These are phyloP conservation scores for Scleropages formosus DNA, from an alignment of 2,797 vertebrate genomes.

Conservation along the genomic window DNA sequence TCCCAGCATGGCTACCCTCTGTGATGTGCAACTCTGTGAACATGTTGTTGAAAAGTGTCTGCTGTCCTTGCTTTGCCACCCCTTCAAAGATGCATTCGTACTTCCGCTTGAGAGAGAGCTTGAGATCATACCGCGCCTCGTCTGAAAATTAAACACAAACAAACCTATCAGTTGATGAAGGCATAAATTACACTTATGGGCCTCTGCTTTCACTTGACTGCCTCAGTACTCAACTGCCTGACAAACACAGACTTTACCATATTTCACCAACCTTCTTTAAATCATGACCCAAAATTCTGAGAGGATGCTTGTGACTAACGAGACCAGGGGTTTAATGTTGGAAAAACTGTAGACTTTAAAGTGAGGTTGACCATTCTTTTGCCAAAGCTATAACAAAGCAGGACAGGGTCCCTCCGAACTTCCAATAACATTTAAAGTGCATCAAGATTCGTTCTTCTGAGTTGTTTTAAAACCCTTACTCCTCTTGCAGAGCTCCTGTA, in stretches of 20 bases:
- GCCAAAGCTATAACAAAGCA: too few relatives aligned
- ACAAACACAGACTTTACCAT: not conserved
- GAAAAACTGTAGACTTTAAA: too few relatives aligned
- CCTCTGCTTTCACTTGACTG: not conserved
- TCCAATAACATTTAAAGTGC: too few relatives aligned
- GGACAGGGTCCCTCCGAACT: too few relatives aligned
- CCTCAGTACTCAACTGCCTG: not conserved
- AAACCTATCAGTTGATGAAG: too few relatives aligned
- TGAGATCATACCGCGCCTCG: conserved; percentile 61
- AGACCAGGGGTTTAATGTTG: too few relatives aligned
- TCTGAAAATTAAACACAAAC: conserved; percentile 51
- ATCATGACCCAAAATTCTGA: not conserved
- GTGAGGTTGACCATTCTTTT: too few relatives aligned
- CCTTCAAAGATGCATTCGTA: conserved; percentile 53
- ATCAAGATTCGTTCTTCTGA: too few relatives aligned
- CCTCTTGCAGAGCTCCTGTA: conserved; percentile 52
- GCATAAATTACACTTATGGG: too few relatives aligned
- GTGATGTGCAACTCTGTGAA: conserved; percentile 55
- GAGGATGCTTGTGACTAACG: too few relatives aligned
- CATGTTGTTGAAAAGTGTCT: conserved; percentile 48
- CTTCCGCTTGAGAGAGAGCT: conserved; percentile 51
- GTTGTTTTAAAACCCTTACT: conserved; percentile 52
- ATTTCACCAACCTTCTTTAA: not conserved
- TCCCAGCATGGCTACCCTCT: conserved; percentile 48
- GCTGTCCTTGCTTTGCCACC: conserved; percentile 37